Percentiles rank a stretch among this genome's conserved stretches.
phyloP scores from a whole-genome alignment of 2,797 vertebrate species.

The Dryobates pubescens region DNA sequence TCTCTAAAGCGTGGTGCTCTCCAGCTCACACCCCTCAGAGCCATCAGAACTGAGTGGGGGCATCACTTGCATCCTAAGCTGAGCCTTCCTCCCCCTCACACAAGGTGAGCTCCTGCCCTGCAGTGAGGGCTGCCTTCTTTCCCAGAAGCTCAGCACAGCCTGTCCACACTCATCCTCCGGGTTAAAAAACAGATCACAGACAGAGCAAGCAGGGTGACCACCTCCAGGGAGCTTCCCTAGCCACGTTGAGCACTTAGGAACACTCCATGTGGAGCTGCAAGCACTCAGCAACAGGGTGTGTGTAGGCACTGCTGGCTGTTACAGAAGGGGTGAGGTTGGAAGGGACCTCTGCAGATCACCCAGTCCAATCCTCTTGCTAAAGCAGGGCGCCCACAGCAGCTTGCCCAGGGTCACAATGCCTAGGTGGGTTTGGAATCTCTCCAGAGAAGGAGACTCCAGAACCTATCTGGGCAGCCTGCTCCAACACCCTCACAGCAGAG shows the following conservation, averaged over 20 bases:
- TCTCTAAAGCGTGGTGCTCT: not conserved
- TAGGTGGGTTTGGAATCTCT: too few species aligned
- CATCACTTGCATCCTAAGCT: not conserved
- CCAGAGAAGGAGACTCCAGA: too few species aligned
- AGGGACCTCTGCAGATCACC: too few species aligned
- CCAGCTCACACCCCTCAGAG: not conserved
- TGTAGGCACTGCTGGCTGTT: too few species aligned
- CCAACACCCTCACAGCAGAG: too few species aligned
- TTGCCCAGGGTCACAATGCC: too few species aligned
- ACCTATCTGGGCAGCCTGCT: too few species aligned
- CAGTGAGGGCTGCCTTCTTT: accelerated
- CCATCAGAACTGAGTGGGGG: accelerated
- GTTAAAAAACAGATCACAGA: not conserved
- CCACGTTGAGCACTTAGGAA: accelerated
- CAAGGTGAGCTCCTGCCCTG: not conserved
- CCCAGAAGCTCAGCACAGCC: not conserved
- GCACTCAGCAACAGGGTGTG: accelerated
- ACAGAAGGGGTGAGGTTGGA: too few species aligned
- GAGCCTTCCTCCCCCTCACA: not conserved
- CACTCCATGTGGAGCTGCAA: not conserved
- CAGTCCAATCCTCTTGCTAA: too few species aligned
- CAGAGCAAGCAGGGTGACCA: too few species aligned
- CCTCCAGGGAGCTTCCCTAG: not conserved
- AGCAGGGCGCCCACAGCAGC: too few species aligned
- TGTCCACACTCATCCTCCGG: accelerated